phyloP scores from a whole-genome alignment of 2,888 invertebrate genomes.

The Ochlodes sylvanus region DNA sequence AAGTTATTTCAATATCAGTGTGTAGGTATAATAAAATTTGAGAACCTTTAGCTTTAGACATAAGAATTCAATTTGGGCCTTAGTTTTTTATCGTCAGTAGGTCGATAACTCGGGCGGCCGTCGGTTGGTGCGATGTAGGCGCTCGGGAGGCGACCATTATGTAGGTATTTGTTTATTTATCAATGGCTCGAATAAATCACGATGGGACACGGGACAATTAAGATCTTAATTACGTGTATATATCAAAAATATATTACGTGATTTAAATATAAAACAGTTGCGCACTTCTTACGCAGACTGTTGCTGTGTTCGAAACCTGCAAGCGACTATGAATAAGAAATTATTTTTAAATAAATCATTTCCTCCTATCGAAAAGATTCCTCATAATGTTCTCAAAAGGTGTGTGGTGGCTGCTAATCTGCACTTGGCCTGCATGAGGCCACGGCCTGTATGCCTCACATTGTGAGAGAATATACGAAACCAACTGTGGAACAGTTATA shows the following conservation, averaged over 20 bases:
- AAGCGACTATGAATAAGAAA: too few species aligned
- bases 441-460: too few species aligned
- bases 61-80: slow-evolving; percentile 48
- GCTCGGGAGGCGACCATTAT: slow-evolving; percentile 36
- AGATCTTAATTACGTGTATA: slow-evolving; percentile 44
- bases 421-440: too few species aligned
- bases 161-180: slow-evolving; percentile 41
- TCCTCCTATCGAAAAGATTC: too few species aligned
- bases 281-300: too few species aligned
- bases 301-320: too few species aligned
- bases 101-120: slow-evolving; percentile 44
- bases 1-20: slow-evolving; percentile 43
- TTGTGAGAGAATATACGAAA: too few species aligned
- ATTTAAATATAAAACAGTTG: not conserved
- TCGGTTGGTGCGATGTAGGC: slow-evolving; percentile 4
- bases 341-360: too few species aligned
- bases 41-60: slow-evolving; percentile 45
- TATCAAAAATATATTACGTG: slow-evolving; percentile 21
- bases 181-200: slow-evolving; percentile 43
- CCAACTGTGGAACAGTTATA: too few species aligned
- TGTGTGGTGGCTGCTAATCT: too few species aligned
- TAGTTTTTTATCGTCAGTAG: slow-evolving; percentile 44
- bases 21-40: slow-evolving; percentile 47
- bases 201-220: slow-evolving; percentile 34
- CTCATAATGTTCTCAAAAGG: too few species aligned